phyloP scores from a whole-genome alignment of 2,113 vertebrate species.

The Rhinolophus sinicus region DNA sequence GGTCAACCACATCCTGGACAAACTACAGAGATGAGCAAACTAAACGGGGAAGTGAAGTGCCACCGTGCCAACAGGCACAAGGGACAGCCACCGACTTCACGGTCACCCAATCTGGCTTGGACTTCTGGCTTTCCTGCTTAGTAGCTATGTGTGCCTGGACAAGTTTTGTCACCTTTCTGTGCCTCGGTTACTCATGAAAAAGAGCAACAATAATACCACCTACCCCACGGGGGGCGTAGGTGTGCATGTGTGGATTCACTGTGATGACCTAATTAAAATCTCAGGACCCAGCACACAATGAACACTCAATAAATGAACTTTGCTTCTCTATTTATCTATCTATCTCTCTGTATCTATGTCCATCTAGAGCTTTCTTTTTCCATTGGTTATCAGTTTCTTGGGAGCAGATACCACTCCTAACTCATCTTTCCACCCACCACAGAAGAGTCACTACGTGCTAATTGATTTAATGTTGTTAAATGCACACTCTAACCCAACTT shows the following conservation, averaged over 20 bases:
- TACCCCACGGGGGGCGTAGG: rapidly evolving
- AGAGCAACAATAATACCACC: not conserved
- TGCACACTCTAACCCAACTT: not conserved
- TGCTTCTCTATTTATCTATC: not conserved
- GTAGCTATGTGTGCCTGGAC: rapidly evolving
- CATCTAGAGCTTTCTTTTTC: not conserved
- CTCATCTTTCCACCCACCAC: not conserved
- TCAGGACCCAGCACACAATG: not conserved
- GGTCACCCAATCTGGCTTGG: not conserved
- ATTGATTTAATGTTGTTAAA: slow-evolving; percentile 8
- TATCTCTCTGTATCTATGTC: not conserved
- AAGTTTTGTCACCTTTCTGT: no score
- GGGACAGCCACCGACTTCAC: rapidly evolving
- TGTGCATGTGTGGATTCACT: rapidly evolving
- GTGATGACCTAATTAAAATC: not conserved
- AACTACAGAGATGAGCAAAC: rapidly evolving
- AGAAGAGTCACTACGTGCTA: not conserved
- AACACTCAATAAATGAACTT: rapidly evolving
- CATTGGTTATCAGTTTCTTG: not conserved
- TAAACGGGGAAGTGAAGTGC: rapidly evolving
- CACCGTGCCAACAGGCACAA: rapidly evolving
- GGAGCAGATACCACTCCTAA: not conserved
- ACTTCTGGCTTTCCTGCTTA: not conserved
- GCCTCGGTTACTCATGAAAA: not conserved
- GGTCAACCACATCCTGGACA: not conserved